A percentile compares a stretch with the other conserved stretches of the same genome.
These are phyloP conservation scores for Graptemys geographica DNA, from an alignment of 2,797 vertebrate species.

Conservation along the genomic window DNA sequence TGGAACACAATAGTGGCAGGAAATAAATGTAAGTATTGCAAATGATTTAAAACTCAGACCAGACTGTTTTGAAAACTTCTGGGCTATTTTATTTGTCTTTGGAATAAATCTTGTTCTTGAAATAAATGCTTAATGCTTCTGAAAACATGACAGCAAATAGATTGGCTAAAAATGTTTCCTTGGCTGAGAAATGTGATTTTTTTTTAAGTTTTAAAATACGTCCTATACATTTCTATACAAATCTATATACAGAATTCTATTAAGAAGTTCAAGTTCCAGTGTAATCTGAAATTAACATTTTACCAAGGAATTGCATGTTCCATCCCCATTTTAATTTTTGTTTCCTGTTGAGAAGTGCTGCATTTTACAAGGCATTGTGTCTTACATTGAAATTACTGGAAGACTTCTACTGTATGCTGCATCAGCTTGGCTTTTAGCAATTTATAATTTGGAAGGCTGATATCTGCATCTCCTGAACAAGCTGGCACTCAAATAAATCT, in stretches of 20 bases:
- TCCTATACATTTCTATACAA: conserved; percentile 12
- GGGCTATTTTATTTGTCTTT: conserved; percentile 44
- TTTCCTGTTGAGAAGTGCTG: conserved; percentile 24
- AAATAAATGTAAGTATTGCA: conserved; percentile 81
- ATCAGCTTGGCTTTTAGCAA: conserved; percentile 66
- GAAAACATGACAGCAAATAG: background rate
- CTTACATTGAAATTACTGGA: conserved; percentile 20
- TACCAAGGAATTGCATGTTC: conserved; percentile 14
- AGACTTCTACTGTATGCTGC: conserved; percentile 47
- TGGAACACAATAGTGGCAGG: conserved; percentile 60
- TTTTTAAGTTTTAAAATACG: conserved; percentile 33
- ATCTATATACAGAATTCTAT: background rate
- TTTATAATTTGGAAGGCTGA: conserved; percentile 42
- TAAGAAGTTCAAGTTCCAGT: conserved; percentile 37
- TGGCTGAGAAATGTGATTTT: background rate
- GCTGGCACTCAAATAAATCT: conserved; percentile 40
- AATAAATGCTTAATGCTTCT: background rate
- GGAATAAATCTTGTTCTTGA: background rate
- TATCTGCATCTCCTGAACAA: conserved; percentile 51
- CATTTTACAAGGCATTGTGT: conserved; percentile 60
- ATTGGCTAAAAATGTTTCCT: conserved; percentile 13
- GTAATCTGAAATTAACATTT: conserved; percentile 64
- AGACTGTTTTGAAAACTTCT: conserved; percentile 70
- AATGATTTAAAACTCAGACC: conserved; percentile 68
- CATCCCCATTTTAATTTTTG: conserved; percentile 43